Base-by-base conservation (phyloP, 2,797 vertebrate species). In the Myotis findleyi region DNA sequence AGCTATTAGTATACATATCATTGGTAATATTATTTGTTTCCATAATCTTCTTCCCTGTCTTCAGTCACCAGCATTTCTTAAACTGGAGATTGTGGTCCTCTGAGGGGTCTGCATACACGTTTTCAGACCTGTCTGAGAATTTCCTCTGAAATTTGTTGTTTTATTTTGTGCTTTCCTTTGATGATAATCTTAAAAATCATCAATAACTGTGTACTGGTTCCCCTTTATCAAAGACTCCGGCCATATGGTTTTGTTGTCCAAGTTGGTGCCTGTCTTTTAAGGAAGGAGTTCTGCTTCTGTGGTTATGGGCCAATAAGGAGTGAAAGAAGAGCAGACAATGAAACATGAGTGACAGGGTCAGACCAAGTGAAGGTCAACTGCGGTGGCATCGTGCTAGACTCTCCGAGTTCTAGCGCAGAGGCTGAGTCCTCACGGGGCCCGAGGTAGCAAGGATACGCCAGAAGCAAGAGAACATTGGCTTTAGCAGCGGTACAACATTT, bases 371-470 rank as follows among this genome's bases (percentile, higher is more conserved):
- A 76, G 53, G 36, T 47, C 25, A 30, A 16, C 0, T 25, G 51
- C 49, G 16, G 7, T 10, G 33, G 9, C 11, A 1, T 33, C 3
- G 3, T 44, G 10, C 18, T n/a, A 8, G 36, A 4, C 18, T 21
- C 4, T 5, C 12, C 0, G 4, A 21, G 27, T 59, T 49, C 3
- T 0, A 6, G 3, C 1, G 0, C 66, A 18, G 11, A 62, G 36
- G 16, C 30, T 11, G 38, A 44, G 2, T 76, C 51, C 7, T 71
- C 38, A 3, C 1, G 1, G 2, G 30, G 18, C 69, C 18, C 0
- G 0, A 44, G 18, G 27, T 21, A 20, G 5, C 7, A 5, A 2
- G 21, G 27, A 1, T 20, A 11, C 17, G 18, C 64, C 51, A 21
- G 33, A 73, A 11, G 13, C 6, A 16, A 82, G 79, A 62, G 41